phyloP scores from a whole-genome alignment of 2,113 vertebrate species.

The Toxotes jaculatrix region DNA sequence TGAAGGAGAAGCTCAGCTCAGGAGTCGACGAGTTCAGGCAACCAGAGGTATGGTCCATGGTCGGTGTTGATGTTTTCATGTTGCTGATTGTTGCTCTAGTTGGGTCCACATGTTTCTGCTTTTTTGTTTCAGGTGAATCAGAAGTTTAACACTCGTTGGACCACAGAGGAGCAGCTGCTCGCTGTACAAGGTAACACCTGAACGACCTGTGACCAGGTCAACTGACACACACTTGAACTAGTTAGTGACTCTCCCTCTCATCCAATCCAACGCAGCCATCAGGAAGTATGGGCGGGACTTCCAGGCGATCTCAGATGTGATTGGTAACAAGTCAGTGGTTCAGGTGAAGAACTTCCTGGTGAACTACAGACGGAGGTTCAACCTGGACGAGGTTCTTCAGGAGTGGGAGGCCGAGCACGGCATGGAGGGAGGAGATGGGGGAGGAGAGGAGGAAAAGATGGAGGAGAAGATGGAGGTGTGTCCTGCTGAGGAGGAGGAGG shows the following conservation, averaged over 20 bases:
- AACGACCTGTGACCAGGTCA: not conserved
- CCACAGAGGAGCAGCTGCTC: conserved; percentile 97
- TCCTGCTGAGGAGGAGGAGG: conserved; percentile 76
- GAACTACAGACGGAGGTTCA: conserved; percentile 97
- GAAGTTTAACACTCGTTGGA: conserved; percentile 97
- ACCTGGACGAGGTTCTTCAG: conserved; percentile 97
- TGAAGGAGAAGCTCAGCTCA: conserved; percentile 92
- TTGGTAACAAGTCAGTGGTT: conserved; percentile 97
- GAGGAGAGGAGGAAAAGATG: conserved; percentile 85
- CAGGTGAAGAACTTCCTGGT: conserved; percentile 99
- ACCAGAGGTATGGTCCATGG: conserved; percentile 93
- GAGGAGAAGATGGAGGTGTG: conserved; percentile 89
- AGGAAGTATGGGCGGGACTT: conserved; percentile 97
- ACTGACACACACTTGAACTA: not conserved
- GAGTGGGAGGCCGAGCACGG: conserved; percentile 98
- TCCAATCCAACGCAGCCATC: conserved; percentile 87
- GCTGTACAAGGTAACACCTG: conserved; percentile 93
- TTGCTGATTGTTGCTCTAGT: not conserved
- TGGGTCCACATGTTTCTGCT: not conserved
- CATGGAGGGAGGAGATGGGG: conserved; percentile 79
- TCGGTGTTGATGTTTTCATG: not conserved
- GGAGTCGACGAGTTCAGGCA: conserved; percentile 91
- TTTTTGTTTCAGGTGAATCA: conserved; percentile 86
- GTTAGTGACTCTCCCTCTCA: not conserved
- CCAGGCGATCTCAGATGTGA: conserved; percentile 97